Percentiles rank a stretch among this genome's conserved stretches.
phyloP scores from a whole-genome alignment of 2,888 invertebrate species.

The Abrostola triplasia region DNA sequence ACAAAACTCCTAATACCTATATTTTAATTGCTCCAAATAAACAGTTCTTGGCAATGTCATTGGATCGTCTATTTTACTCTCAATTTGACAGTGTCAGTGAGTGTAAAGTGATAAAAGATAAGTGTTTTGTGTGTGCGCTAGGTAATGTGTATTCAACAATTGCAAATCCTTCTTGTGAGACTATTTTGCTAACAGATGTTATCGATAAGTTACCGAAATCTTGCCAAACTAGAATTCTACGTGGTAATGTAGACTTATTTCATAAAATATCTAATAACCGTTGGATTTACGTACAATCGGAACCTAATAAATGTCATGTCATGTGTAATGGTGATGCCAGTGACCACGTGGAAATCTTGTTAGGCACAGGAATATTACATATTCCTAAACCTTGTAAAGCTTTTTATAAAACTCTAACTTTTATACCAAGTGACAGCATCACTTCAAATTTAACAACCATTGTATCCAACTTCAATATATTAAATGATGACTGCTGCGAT shows the following conservation, averaged over 20 bases:
- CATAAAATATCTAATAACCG: constrained; percentile 3
- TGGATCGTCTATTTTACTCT: constrained; percentile 8
- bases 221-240: constrained; percentile 7
- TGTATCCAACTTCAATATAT: constrained; percentile 6
- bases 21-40: constrained; percentile 7
- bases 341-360: constrained; percentile 1
- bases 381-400: constrained; percentile 4
- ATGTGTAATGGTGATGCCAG: constrained; percentile 6
- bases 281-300: constrained; percentile 4
- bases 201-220: not conserved
- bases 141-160: constrained; percentile 7
- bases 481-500: constrained; percentile 10
- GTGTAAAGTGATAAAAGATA: constrained; percentile 10
- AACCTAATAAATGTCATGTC: constrained; percentile 6
- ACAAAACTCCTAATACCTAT: constrained; percentile 4
- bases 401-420: constrained; percentile 11
- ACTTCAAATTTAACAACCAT: not conserved
- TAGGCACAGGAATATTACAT: constrained; percentile 3
- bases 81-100: constrained; percentile 1
- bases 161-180: constrained; percentile 6
- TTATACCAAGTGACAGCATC: not conserved
- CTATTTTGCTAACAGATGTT: constrained; percentile 1
- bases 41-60: constrained; percentile 8
- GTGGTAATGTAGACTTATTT: constrained; percentile 5
- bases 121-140: constrained; percentile 9